Conservation (phyloP, 2,113 vertebrate genomes). For the Oophaga pumilio region DNA sequence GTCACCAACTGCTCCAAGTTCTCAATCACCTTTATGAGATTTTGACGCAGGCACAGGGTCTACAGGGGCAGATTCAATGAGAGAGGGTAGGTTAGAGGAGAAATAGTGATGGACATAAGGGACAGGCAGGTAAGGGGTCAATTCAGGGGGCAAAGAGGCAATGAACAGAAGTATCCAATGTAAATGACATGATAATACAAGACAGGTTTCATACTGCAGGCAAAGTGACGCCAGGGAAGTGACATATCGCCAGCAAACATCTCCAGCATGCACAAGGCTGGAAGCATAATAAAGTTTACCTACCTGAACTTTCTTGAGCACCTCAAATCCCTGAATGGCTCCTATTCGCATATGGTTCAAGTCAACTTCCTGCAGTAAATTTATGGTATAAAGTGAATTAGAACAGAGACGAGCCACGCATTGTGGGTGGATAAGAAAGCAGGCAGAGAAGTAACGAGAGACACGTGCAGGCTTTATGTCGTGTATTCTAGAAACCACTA, state of each 20-base stretch:
- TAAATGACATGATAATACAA: neutral
- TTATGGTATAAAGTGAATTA: neutral
- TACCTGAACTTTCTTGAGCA: constrained; percentile 95
- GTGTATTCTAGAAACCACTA: neutral
- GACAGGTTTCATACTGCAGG: neutral
- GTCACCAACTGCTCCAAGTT: constrained; percentile 86
- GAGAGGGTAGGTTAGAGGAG: constrained; percentile 35
- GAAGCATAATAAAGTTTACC: neutral
- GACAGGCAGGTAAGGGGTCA: neutral
- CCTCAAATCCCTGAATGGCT: constrained; percentile 94
- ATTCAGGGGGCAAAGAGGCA: neutral
- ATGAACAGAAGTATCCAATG: neutral
- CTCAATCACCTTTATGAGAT: constrained; percentile 93
- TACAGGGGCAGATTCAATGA: constrained; percentile 61
- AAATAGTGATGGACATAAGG: neutral
- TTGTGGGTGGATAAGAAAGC: neutral
- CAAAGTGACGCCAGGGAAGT: neutral
- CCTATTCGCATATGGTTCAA: constrained; percentile 96
- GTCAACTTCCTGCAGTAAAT: constrained; percentile 85
- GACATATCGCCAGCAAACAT: neutral
- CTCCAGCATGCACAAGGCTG: neutral
- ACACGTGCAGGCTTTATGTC: neutral
- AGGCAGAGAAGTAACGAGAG: neutral
- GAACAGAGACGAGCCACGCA: neutral
- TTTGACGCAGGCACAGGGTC: constrained; percentile 95